These are phyloP conservation scores for Epirrita christyi DNA, from an alignment of 2,888 invertebrate genomes.

Conservation along the genomic window DNA sequence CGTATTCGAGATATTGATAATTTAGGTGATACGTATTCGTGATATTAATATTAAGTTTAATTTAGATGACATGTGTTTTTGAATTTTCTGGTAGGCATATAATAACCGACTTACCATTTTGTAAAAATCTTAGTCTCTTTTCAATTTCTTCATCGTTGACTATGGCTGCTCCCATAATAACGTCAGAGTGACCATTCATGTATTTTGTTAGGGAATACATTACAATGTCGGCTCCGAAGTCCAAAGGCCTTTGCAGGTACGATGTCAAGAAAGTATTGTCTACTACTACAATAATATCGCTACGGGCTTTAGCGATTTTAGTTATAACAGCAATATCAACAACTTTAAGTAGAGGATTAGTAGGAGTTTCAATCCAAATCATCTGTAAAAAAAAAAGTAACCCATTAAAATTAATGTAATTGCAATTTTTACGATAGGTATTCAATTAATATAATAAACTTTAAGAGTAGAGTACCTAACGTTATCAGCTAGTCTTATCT, in stretches of 20 bases:
- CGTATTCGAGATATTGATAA: too few relatives aligned
- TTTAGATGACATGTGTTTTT: too few relatives aligned
- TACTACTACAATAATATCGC: constrained; percentile 88
- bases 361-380: constrained; percentile 97
- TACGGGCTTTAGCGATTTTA: constrained; percentile 83
- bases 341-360: constrained; percentile 97
- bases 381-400: constrained; percentile 81
- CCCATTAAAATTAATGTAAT: not conserved
- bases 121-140: constrained; percentile 91
- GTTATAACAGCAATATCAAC: constrained; percentile 91
- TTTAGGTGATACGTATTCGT: too few relatives aligned
- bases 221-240: constrained; percentile 95
- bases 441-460: not conserved
- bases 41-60: too few relatives aligned
- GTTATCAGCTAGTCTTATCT: constrained; percentile 37
- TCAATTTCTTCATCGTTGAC: constrained; percentile 90
- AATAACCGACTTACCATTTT: constrained; percentile 88
- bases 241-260: constrained; percentile 95
- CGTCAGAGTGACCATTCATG: constrained; percentile 99
- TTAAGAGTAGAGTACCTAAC: constrained; percentile 8
- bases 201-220: constrained; percentile 98
- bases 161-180: constrained; percentile 96
- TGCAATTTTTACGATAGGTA: not conserved
- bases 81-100: too few relatives aligned
- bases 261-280: constrained; percentile 98